Evolutionary conservation across 2,888 invertebrate species (phyloP), one percentile per base, ranked within the genome.

Genomic region (Nasonia oneida): DNA sequence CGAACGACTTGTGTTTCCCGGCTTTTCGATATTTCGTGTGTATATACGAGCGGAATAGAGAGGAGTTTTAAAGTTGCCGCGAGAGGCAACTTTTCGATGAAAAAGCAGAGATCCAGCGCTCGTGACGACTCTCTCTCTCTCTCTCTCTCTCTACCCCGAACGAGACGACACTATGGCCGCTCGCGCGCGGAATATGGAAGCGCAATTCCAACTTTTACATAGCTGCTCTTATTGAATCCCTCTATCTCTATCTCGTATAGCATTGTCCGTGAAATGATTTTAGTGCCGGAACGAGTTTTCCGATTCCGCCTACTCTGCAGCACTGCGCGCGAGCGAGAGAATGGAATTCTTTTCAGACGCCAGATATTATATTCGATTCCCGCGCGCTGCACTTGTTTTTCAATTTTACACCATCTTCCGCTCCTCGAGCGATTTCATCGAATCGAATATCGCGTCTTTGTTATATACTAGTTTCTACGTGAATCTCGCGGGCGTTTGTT

Each of bases 121-220:
- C 57, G 39, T 67, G 78, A 67, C 78, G 29, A 29, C 29, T 29
- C 29, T 29, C 29, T 29, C 29, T 29, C 29, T 78, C 29, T 29
- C 29, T 29, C 29, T 29, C 29, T 29, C 29, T 78, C 67, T 67
- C n/a, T 23, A 23, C 2, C 67, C 23, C 67, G 33, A 67, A 67
- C 29, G 47, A 78, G 78, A 77, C 77, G 78, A 77, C 77, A 61
- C n/a, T 61, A 29, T 29, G 78, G 8, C n/a, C 37, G 37, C 29
- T 29, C 37, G 23, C 12, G n/a, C 3, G 37, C 37, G 5, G 71
- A 73, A 81, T 81, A 81, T 71, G 37, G 64, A 81, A 81, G 29
- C 74, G 74, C 47, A 74, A 61, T 81, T 33, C 33, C 47, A 81
- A 81, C 74, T 75, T 75, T 81, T 64, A 61, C 81, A 50, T 71